A percentile compares a stretch with the other conserved stretches of the same genome.
Evolutionary conservation across 1,140 invertebrate genomes (phyloP).

Genomic region (Microplitis demolitor): DNA sequence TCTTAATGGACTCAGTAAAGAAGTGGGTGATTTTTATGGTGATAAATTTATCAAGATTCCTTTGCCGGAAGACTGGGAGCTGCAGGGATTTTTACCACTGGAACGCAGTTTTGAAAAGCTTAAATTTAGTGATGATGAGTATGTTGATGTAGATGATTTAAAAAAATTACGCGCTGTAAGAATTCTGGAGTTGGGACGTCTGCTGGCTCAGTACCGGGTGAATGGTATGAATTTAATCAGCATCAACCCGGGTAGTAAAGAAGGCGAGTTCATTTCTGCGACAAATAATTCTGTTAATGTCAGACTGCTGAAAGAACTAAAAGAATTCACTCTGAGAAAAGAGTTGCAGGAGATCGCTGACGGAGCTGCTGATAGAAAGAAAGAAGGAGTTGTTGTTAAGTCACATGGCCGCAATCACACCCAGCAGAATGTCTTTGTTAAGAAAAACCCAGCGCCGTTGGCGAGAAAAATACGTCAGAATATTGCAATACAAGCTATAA

Average conservation of each 20-base stretch:
- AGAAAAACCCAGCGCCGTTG: too few species aligned
- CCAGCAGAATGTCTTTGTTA: conserved; percentile 14
- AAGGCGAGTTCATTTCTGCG: too few species aligned
- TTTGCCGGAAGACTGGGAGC: conserved; percentile 78
- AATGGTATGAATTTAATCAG: conserved; percentile 51
- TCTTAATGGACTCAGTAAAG: conserved; percentile 69
- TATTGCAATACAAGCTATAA: conserved; percentile 78
- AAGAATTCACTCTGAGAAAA: conserved; percentile 54
- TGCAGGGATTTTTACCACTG: conserved; percentile 80
- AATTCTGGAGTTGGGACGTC: conserved; percentile 60
- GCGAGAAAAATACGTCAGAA: conserved; percentile 65
- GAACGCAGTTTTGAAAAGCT: conserved; percentile 63
- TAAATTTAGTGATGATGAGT: conserved; percentile 60
- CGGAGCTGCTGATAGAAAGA: conserved; percentile 58
- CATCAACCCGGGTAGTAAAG: too few species aligned
- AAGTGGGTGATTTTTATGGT: conserved; percentile 57
- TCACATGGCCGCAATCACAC: conserved; percentile 70
- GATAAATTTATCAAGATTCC: conserved; percentile 66
- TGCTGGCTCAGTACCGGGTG: conserved; percentile 57
- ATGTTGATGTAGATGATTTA: conserved; percentile 41
- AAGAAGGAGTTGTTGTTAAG: conserved; percentile 62
- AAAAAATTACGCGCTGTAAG: conserved; percentile 57
- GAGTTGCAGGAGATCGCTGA: conserved; percentile 45
- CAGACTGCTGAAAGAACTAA: conserved; percentile 56
- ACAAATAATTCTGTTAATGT: conserved; percentile 37